Conservation (phyloP, 2,888 invertebrate species). For the Frankliniella fusca region DNA sequence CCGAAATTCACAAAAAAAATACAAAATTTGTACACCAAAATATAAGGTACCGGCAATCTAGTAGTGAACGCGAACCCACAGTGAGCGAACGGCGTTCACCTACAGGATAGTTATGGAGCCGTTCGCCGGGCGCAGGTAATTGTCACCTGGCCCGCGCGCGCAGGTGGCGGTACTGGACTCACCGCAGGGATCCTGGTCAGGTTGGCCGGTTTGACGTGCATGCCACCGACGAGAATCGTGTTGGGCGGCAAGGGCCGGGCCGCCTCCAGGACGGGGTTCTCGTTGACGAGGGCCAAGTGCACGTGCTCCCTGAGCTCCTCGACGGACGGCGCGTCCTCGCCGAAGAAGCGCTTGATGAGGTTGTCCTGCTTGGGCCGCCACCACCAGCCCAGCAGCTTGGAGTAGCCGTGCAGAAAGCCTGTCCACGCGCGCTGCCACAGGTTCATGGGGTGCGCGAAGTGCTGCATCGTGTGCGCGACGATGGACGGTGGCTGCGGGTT, state of each 20-base stretch:
- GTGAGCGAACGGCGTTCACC: too few species aligned
- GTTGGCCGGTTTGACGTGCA: conserved; percentile 42
- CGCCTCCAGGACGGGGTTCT: conserved; percentile 40
- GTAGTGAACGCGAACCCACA: too few species aligned
- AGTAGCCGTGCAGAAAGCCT: not conserved
- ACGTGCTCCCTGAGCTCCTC: conserved; percentile 37
- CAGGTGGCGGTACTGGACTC: not conserved
- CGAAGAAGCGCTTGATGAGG: not conserved
- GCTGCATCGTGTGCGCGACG: not conserved
- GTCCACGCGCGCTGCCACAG: conserved; percentile 9
- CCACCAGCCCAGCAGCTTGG: not conserved
- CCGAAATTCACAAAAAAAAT: too few species aligned
- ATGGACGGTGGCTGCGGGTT: not conserved
- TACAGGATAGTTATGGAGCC: too few species aligned
- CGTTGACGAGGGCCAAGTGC: conserved; percentile 41
- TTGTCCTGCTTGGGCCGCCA: not conserved
- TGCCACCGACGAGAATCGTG: conserved; percentile 43
- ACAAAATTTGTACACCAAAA: too few species aligned
- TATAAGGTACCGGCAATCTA: too few species aligned
- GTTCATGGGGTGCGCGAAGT: conserved; percentile 7
- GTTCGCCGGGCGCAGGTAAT: too few species aligned
- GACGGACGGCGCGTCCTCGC: conserved; percentile 35
- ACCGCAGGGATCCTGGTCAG: not conserved
- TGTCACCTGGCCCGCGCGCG: too few species aligned
- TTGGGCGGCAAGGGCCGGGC: conserved; percentile 41